Base-by-base conservation (phyloP, 2,888 invertebrate genomes). In the Sesia apiformis region DNA sequence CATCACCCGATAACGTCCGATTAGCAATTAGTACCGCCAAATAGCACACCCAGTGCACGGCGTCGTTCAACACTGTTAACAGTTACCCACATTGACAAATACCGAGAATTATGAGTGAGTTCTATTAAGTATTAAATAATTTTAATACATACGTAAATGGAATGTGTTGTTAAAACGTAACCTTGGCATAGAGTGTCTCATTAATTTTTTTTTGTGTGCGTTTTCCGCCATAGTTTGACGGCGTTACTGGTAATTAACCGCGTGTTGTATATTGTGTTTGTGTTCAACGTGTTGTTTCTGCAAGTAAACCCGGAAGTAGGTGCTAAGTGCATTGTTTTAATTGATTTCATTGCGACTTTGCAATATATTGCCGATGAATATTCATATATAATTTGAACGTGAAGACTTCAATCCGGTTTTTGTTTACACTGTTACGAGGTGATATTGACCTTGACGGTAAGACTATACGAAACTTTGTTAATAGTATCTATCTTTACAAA, bases 121-220 rank as follows among this genome's bases (percentile, higher is more conserved):
- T 52, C 40, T 40, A 54, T 51, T 23, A 23, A 23, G 23, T 46
- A 23, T 46, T 46, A 46, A 63, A 66, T 66, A 70, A 70, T 64
- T 50, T 53, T 49, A 6, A 50, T 52, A 40, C 23, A 7, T 40
- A 50, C 52, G 54, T 55, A 52, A 63, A 79, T 77, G 78, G 79
- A 83, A 81, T 84, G 86, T 86, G 84, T 83, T 82, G 80, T 83
- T 84, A 74, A 80, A 68, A 77, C 74, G 70, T 72, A 76, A 72
- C 83, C 81, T 85, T 83, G 79, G 72, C 63, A 67, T 60, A 66
- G 59, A 63, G 64, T 66, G 62, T 70, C 65, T 61, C 59, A 67
- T 70, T 75, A 55, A 39, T 74, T 75, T 76, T 80, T n/a, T 69
- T 65, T 62, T 58, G 64, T 65, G 65, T 64, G 67, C 72, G 75